These are phyloP conservation scores for Blastomussa wellsi DNA, from an alignment of 92 coral and sea anemone species.

Conservation along the genomic window DNA sequence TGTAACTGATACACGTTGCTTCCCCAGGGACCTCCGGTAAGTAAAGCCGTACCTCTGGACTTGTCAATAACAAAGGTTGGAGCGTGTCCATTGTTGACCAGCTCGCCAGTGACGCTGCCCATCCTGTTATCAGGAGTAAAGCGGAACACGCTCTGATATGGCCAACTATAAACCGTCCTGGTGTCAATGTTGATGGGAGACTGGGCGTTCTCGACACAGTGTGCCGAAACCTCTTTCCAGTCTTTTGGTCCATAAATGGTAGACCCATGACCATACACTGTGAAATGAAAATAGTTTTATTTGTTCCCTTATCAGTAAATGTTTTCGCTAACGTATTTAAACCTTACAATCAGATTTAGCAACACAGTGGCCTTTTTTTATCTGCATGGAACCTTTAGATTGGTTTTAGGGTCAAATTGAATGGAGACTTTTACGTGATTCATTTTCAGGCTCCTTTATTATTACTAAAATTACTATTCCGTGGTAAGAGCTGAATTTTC, in stretches of 20 bases:
- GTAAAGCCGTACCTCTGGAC: neutral
- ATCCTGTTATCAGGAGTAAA: neutral
- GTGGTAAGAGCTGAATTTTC: too few relatives aligned
- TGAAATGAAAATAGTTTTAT: neutral
- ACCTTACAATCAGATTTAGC: too few relatives aligned
- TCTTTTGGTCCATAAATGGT: constrained; percentile 67
- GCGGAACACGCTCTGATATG: neutral
- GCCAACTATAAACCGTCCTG: neutral
- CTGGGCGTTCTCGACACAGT: constrained; percentile 55
- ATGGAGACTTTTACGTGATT: too few relatives aligned
- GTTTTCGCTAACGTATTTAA: too few relatives aligned
- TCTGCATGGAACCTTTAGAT: too few relatives aligned
- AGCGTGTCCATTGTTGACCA: constrained; percentile 73
- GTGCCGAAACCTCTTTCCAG: constrained; percentile 58
- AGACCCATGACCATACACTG: neutral
- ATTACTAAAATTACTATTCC: too few relatives aligned
- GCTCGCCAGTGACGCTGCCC: constrained; percentile 45
- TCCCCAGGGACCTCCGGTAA: constrained; percentile 38
- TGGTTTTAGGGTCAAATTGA: too few relatives aligned
- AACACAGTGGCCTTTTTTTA: too few relatives aligned
- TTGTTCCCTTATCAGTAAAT: too few relatives aligned
- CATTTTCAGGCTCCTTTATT: too few relatives aligned
- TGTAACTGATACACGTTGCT: constrained; percentile 36
- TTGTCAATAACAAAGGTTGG: constrained; percentile 49
- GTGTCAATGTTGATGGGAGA: constrained; percentile 69